A percentile compares a stretch with the other conserved stretches of the same genome.
phyloP scores from a whole-genome alignment of 1,140 invertebrate species.

The Sminthurides bifidus region DNA sequence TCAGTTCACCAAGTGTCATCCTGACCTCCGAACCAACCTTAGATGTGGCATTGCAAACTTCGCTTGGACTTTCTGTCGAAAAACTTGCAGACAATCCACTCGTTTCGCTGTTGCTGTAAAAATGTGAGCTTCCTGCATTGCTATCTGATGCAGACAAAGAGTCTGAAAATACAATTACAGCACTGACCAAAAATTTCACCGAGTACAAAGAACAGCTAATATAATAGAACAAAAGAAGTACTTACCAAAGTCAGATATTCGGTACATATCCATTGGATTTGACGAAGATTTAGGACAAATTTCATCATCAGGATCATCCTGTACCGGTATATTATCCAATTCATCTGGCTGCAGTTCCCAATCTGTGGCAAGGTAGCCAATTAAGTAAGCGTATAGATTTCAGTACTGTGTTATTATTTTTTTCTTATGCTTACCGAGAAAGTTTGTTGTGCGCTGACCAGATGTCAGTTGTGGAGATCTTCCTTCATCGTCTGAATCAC shows the following conservation, averaged over 20 bases:
- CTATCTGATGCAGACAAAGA: neutral
- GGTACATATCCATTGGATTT: constrained; percentile 28
- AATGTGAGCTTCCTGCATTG: neutral
- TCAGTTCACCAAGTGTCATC: constrained; percentile 52
- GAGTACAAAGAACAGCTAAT: neutral
- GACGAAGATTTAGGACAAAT: constrained; percentile 2
- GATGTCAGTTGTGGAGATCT: constrained; percentile 6
- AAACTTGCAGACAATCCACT: too few species aligned
- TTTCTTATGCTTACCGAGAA: too few species aligned
- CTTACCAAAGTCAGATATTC: constrained; percentile 24
- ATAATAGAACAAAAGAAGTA: neutral
- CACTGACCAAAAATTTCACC: neutral
- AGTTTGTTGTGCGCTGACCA: too few species aligned
- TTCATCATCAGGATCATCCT: constrained; percentile 31
- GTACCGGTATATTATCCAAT: constrained; percentile 19
- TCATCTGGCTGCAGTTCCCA: constrained; percentile 30
- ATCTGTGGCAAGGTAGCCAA: constrained; percentile 16
- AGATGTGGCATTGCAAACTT: constrained; percentile 16
- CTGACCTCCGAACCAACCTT: too few species aligned
- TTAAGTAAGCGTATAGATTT: neutral
- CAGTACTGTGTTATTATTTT: too few species aligned
- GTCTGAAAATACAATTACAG: neutral
- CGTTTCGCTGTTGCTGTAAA: too few species aligned
- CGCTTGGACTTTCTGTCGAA: too few species aligned
- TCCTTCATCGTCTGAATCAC: constrained; percentile 31